These are phyloP conservation scores for Ophioninae sp. DNA, from an alignment of 2,888 invertebrate genomes.

Conservation along the genomic window DNA sequence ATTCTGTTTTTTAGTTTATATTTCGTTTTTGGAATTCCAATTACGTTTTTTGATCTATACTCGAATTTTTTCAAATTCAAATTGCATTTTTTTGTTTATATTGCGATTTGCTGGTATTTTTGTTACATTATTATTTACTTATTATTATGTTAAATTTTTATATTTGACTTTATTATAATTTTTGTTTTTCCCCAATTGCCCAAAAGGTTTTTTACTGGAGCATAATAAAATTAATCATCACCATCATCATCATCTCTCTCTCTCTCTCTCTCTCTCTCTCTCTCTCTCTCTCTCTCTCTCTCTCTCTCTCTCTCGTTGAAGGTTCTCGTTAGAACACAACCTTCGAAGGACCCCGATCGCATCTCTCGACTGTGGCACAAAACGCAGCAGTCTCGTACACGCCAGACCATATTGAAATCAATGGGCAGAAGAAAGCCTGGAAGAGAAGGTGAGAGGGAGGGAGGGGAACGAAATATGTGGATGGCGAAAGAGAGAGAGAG, in stretches of 20 bases:
- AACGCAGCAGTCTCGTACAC: conserved; percentile 26
- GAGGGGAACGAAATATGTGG: conserved; percentile 25
- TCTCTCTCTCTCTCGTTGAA: conserved; percentile 19
- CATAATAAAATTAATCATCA: too few species aligned
- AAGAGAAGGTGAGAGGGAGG: conserved; percentile 25
- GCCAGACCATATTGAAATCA: conserved; percentile 63
- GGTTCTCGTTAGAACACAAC: conserved; percentile 59
- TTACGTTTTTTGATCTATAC: too few species aligned
- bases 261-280: conserved; percentile 22
- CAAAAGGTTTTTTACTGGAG: too few species aligned
- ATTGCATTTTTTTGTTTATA: too few species aligned
- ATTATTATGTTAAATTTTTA: too few species aligned
- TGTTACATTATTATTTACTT: too few species aligned
- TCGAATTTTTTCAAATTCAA: too few species aligned
- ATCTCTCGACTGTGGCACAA: conserved; percentile 54
- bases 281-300: background rate
- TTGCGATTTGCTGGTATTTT: too few species aligned
- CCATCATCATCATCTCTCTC: conserved; percentile 16
- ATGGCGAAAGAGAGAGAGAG: conserved; percentile 25
- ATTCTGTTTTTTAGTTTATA: too few species aligned
- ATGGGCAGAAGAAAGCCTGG: conserved; percentile 45
- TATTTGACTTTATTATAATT: too few species aligned
- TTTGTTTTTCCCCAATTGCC: too few species aligned
- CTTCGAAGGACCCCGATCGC: conserved; percentile 61
- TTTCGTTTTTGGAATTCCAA: too few species aligned